phyloP scores from a whole-genome alignment of 2,888 invertebrate species.

The Nomada ferruginata region DNA sequence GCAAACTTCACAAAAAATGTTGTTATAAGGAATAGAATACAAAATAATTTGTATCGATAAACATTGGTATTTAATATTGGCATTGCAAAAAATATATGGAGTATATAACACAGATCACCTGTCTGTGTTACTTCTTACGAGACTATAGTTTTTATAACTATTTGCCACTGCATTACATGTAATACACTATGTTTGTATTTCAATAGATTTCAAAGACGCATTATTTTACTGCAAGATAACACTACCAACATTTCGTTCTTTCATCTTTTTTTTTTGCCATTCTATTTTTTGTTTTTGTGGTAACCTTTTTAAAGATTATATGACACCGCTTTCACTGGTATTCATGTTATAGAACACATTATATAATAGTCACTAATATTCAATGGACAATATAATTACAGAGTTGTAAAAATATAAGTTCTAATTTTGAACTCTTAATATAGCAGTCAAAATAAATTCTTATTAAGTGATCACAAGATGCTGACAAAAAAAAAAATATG shows the following conservation, averaged over 20 bases:
- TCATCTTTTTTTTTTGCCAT: conserved; percentile 1
- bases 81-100: conserved; percentile 13
- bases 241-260: conserved; percentile 2
- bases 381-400: conserved; percentile 19
- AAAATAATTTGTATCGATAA: conserved; percentile 24
- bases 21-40: conserved; percentile 2
- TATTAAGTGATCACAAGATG: conserved; percentile 24
- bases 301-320: conserved; percentile 34
- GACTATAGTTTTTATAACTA: conserved; percentile 3
- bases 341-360: conserved; percentile 22
- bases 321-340: conserved; percentile 49
- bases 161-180: background rate
- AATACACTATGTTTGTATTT: background rate
- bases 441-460: conserved; percentile 38
- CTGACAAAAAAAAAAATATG: conserved; percentile 15
- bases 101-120: background rate
- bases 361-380: conserved; percentile 26
- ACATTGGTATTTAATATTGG: background rate
- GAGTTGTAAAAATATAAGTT: conserved; percentile 44
- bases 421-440: conserved; percentile 23
- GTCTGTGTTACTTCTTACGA: conserved; percentile 9
- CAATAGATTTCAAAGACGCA: background rate
- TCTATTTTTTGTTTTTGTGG: background rate
- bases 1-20: conserved; percentile 3
- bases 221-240: background rate